phyloP scores from a whole-genome alignment of 2,113 vertebrate genomes.

The Scatophagus argus region DNA sequence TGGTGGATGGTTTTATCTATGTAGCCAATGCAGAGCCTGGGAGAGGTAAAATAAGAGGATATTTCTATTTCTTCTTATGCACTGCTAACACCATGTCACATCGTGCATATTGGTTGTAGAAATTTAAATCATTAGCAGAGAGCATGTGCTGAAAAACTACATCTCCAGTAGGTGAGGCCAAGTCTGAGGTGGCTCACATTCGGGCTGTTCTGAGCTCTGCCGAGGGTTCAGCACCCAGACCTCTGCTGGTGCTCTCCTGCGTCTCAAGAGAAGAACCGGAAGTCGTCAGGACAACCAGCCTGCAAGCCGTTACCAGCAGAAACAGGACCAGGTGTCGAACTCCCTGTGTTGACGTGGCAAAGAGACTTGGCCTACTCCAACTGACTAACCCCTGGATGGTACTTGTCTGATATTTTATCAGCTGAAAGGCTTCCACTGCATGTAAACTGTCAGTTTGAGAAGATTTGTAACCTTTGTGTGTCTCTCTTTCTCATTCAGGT shows the following conservation, averaged over 20 bases:
- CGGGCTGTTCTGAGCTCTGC: constrained; percentile 86
- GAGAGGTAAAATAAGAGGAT: constrained; percentile 81
- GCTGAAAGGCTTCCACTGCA: neutral
- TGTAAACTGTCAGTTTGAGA: neutral
- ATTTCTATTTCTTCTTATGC: neutral
- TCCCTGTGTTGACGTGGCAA: constrained; percentile 89
- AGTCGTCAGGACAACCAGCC: neutral
- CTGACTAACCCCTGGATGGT: constrained; percentile 93
- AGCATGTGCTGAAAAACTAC: neutral
- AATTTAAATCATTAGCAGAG: neutral
- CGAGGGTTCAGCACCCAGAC: constrained; percentile 82
- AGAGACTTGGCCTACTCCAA: constrained; percentile 86
- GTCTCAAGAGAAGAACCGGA: constrained; percentile 79
- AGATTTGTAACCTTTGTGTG: neutral
- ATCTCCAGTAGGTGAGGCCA: constrained; percentile 73
- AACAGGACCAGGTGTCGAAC: constrained; percentile 73
- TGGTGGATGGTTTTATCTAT: constrained; percentile 95
- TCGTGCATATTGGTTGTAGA: neutral
- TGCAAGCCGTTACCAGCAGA: neutral
- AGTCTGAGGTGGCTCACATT: constrained; percentile 87
- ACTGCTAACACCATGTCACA: neutral
- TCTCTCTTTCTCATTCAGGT: constrained; percentile 75
- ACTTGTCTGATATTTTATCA: constrained; percentile 47
- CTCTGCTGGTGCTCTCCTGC: constrained; percentile 92
- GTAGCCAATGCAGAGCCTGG: constrained; percentile 91